Percentiles rank a stretch among this genome's conserved stretches.
Evolutionary conservation across 2,113 vertebrate species (phyloP).

Genomic region (Hemichromis elongatus): DNA sequence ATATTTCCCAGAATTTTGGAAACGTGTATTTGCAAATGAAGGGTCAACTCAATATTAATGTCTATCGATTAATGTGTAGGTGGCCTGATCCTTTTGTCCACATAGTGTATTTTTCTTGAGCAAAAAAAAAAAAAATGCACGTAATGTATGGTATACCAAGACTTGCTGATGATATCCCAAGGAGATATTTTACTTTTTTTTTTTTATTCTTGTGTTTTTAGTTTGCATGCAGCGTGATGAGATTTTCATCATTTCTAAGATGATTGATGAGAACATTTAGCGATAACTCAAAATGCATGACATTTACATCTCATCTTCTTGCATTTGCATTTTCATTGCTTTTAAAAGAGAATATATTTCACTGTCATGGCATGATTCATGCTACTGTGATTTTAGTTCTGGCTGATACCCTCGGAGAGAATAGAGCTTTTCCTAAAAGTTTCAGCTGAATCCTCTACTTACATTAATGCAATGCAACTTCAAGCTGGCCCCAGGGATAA

Average conservation of each 20-base stretch:
- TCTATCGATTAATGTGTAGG: background rate
- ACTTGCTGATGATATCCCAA: background rate
- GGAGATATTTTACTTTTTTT: background rate
- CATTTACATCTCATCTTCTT: conserved; percentile 20
- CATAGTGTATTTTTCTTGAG: too few relatives aligned
- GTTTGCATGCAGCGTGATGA: background rate
- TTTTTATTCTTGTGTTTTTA: background rate
- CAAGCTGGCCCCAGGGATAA: background rate
- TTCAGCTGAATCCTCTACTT: background rate
- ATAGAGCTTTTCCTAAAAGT: background rate
- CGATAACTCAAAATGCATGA: background rate
- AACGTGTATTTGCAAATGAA: background rate
- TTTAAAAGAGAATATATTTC: background rate
- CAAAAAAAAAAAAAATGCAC: too few relatives aligned
- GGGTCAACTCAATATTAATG: background rate
- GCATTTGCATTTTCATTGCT: conserved; percentile 26
- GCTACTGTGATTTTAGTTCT: background rate
- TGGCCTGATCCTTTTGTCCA: background rate
- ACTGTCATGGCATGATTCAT: background rate
- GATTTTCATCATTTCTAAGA: background rate
- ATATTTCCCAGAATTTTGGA: background rate
- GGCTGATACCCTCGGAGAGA: background rate
- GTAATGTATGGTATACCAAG: background rate
- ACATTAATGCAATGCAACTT: background rate
- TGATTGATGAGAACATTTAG: conserved; percentile 13